Evolutionary conservation across 1,140 invertebrate genomes (phyloP).

Genomic region (Hormaphis cornu): DNA sequence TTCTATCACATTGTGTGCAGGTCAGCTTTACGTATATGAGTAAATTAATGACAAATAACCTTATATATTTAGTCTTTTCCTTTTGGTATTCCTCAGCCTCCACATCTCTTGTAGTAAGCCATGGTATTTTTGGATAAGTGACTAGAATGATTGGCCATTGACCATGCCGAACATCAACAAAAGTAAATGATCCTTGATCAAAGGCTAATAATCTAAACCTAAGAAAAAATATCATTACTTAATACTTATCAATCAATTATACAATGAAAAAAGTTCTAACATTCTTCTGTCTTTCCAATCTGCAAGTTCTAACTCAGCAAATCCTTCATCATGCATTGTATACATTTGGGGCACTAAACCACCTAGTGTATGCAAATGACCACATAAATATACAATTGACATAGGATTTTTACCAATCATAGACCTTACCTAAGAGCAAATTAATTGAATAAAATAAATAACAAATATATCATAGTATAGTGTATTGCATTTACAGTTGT

Average conservation of each 20-base stretch:
- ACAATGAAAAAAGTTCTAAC: conserved; percentile 45
- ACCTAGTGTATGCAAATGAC: conserved; percentile 78
- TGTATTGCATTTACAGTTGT: neutral
- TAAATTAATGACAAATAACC: neutral
- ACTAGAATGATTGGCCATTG: conserved; percentile 74
- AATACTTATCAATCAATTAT: neutral
- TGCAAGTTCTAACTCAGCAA: conserved; percentile 78
- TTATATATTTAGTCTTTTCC: conserved; percentile 16
- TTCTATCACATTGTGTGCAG: neutral
- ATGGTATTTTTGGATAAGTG: conserved; percentile 70
- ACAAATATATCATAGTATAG: neutral
- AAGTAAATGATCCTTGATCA: conserved; percentile 84
- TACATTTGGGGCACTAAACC: conserved; percentile 77
- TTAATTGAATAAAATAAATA: neutral
- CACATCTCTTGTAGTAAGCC: neutral
- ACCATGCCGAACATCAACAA: conserved; percentile 65
- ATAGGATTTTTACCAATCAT: conserved; percentile 45
- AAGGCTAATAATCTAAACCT: conserved; percentile 73
- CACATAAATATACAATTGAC: conserved; percentile 74
- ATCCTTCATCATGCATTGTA: conserved; percentile 70
- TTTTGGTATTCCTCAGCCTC: neutral
- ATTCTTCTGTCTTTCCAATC: conserved; percentile 90
- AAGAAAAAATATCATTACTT: conserved; percentile 36
- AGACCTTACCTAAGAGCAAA: conserved; percentile 41
- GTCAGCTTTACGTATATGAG: neutral